Evolutionary conservation across 2,113 vertebrate species (phyloP).

Genomic region (Poicephalus gulielmi): DNA sequence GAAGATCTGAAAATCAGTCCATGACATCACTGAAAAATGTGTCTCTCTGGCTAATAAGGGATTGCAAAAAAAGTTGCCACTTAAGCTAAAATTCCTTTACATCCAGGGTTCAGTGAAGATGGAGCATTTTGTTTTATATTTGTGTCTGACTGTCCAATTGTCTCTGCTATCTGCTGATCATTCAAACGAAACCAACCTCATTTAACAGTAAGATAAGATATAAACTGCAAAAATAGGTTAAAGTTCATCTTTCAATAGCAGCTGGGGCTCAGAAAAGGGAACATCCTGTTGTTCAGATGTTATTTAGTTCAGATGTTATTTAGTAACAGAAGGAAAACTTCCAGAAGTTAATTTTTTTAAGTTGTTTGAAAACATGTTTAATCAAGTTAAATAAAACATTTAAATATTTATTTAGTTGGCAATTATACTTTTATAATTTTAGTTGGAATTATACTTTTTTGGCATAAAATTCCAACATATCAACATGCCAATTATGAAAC

Average conservation of each 20-base stretch:
- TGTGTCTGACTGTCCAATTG: background rate
- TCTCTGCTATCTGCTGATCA: background rate
- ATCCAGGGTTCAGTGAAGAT: background rate
- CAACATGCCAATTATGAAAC: background rate
- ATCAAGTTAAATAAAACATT: background rate
- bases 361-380: background rate
- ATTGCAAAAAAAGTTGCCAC: background rate
- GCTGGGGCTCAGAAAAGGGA: background rate
- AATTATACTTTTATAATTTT: background rate
- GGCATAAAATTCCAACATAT: background rate
- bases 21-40: background rate
- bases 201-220: background rate
- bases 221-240: conserved; percentile 13
- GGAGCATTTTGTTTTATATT: background rate
- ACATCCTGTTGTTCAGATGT: conserved; percentile 9
- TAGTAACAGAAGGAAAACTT: conserved; percentile 54
- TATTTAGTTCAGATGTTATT: conserved; percentile 56
- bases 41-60: background rate
- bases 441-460: background rate
- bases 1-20: background rate
- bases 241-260: conserved; percentile 35
- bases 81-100: background rate
- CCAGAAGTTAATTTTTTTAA: background rate
- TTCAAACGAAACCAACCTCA: background rate
- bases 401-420: background rate